Percentiles rank a stretch among this genome's conserved stretches.
Evolutionary conservation across 2,797 vertebrate genomes (phyloP).

Genomic region (Bucorvus abyssinicus): DNA sequence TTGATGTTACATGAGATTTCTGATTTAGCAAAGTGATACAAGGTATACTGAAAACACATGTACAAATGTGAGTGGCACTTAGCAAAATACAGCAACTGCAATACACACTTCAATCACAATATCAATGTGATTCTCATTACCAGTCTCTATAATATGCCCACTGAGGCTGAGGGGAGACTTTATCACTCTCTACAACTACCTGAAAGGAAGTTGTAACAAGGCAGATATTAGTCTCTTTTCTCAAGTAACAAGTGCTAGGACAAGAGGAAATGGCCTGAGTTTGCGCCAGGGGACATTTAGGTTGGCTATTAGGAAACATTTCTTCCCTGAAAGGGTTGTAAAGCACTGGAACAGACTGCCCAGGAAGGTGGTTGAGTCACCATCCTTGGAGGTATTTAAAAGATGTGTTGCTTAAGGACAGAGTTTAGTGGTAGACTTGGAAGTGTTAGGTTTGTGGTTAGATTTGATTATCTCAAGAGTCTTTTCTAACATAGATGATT

Average conservation of each 20-base stretch:
- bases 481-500: neutral
- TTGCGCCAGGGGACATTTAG: neutral
- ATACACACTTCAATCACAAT: neutral
- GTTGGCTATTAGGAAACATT: neutral
- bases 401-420: neutral
- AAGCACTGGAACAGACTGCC: neutral
- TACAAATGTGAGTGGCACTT: rapidly evolving
- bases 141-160: neutral
- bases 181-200: neutral
- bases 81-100: neutral
- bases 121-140: neutral
- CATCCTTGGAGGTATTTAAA: rapidly evolving
- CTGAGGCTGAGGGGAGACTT: neutral
- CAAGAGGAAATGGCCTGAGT: no score
- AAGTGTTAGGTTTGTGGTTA: no score
- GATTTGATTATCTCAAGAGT: no score
- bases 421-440: no score
- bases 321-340: neutral
- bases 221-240: no score
- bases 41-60: neutral
- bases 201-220: no score
- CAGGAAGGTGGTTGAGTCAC: neutral
- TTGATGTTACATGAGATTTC: neutral
- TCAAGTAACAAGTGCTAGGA: no score
- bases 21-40: neutral